Conservation (phyloP, 2,113 vertebrate genomes). For the Zapornia atra region DNA sequence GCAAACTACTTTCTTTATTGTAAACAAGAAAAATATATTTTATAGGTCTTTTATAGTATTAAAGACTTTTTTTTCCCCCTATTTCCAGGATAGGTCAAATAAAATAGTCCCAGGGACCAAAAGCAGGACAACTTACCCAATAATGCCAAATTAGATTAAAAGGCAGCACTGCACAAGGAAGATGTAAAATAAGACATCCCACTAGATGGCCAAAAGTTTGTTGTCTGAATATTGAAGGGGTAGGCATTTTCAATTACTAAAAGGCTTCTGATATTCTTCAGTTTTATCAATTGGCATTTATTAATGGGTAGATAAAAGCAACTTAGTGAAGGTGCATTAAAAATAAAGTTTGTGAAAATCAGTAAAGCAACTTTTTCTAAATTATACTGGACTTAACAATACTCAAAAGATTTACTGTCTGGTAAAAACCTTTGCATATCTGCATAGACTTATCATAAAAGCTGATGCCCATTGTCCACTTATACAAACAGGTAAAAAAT, state of each 20-base stretch:
- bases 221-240: background rate
- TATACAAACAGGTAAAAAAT: background rate
- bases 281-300: background rate
- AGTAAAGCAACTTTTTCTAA: background rate
- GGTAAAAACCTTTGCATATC: background rate
- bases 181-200: background rate
- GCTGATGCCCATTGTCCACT: background rate
- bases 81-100: background rate
- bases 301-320: background rate
- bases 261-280: background rate
- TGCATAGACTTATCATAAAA: background rate
- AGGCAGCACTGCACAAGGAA: background rate
- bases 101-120: background rate
- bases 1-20: background rate
- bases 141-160: background rate
- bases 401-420: background rate
- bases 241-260: background rate
- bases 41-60: background rate
- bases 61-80: background rate
- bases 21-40: background rate
- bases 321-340: background rate
- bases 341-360: background rate
- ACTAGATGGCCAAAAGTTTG: background rate
- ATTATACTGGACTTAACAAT: background rate
- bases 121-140: background rate